Conservation (phyloP, 2,888 invertebrate species). For the Achlya flavicornis region DNA sequence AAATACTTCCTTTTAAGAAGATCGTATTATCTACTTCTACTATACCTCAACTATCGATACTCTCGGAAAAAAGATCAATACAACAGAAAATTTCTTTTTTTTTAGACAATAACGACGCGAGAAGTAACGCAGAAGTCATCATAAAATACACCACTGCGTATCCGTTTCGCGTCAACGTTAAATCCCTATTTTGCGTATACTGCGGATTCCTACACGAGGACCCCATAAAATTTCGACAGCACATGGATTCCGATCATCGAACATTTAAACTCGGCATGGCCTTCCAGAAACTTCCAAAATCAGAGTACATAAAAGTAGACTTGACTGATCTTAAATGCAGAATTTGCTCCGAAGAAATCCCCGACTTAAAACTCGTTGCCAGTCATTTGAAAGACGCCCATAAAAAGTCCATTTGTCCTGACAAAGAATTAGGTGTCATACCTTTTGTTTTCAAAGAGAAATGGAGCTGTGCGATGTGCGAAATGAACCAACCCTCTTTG, state of each 20-base stretch:
- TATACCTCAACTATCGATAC: too few relatives aligned
- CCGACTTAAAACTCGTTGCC: constrained; percentile 53
- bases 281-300: constrained; percentile 68
- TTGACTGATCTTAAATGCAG: constrained; percentile 64
- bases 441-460: constrained; percentile 65
- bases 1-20: background rate
- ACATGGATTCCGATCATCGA: constrained; percentile 67
- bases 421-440: constrained; percentile 69
- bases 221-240: constrained; percentile 59
- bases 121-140: constrained; percentile 65
- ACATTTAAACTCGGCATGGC: constrained; percentile 65
- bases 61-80: background rate
- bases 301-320: constrained; percentile 72
- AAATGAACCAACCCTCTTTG: constrained; percentile 62
- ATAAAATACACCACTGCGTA: constrained; percentile 71
- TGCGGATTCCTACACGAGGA: constrained; percentile 71
- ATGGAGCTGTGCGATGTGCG: constrained; percentile 65
- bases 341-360: constrained; percentile 46
- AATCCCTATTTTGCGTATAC: constrained; percentile 74
- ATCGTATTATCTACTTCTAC: background rate
- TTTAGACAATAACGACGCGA: background rate
- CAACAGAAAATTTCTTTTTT: background rate
- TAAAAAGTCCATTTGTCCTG: constrained; percentile 42
- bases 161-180: constrained; percentile 75
- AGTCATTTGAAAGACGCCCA: constrained; percentile 55